Percentiles rank a stretch among this genome's conserved stretches.
phyloP scores from a whole-genome alignment of 1,140 invertebrate species.

The Zophobas morio region DNA sequence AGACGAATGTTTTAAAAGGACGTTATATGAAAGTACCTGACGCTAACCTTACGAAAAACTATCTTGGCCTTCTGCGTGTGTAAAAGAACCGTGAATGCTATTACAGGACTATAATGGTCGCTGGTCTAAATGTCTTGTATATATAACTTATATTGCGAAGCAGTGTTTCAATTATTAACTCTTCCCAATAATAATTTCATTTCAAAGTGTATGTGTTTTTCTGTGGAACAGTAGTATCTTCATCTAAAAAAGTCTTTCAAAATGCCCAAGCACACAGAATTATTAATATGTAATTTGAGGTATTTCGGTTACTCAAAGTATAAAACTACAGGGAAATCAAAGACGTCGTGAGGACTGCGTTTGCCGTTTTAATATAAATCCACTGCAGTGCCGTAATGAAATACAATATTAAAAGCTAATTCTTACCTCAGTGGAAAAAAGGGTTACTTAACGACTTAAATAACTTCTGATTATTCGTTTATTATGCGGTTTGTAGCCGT shows the following conservation, averaged over 20 bases:
- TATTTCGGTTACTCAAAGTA: conserved; percentile 30
- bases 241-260: conserved; percentile 1
- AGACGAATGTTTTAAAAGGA: no score
- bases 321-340: conserved; percentile 42
- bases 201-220: no score
- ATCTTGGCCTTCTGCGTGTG: no score
- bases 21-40: no score
- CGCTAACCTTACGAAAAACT: no score
- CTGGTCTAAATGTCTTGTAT: no score
- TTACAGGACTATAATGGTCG: no score
- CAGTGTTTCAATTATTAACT: no score
- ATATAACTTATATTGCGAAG: no score
- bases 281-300: conserved; percentile 38
- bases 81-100: no score
- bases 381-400: conserved; percentile 20
- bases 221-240: no score
- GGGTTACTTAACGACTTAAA: conserved; percentile 9
- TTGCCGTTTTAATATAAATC: conserved; percentile 20
- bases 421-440: conserved; percentile 20
- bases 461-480: conserved; percentile 6
- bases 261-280: conserved; percentile 5
- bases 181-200: no score
- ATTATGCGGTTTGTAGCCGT: background rate
- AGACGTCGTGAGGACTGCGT: conserved; percentile 25
- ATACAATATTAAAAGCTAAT: conserved; percentile 31